These are phyloP conservation scores for Corvus cornix DNA, from an alignment of 2,113 vertebrate genomes.

Conservation along the genomic window DNA sequence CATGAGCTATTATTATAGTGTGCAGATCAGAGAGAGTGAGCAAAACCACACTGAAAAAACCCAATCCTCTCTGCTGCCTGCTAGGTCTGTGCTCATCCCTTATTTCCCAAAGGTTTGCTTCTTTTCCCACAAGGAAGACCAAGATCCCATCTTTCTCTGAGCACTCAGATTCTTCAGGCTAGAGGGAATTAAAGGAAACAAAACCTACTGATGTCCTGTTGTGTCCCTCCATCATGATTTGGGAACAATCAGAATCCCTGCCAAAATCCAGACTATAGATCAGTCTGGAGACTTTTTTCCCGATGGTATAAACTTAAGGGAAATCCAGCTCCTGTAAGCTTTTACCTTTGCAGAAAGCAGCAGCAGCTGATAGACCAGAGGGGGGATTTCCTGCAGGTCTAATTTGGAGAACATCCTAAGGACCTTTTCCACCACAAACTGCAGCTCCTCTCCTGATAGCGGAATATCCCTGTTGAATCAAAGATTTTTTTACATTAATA, in stretches of 20 bases:
- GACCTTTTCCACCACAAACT: conserved; percentile 88
- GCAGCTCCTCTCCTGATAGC: conserved; percentile 86
- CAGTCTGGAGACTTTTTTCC: background rate
- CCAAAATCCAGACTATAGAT: background rate
- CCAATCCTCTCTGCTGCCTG: background rate
- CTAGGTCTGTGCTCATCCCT: background rate
- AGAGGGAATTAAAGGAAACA: background rate
- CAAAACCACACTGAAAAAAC: background rate
- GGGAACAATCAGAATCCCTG: background rate
- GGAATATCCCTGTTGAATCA: conserved; percentile 83
- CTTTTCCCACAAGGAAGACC: background rate
- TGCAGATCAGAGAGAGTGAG: background rate
- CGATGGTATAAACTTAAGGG: background rate
- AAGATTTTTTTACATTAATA: background rate
- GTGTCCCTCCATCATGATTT: background rate
- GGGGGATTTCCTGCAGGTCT: conserved; percentile 93
- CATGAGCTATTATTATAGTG: background rate
- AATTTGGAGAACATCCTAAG: conserved; percentile 86
- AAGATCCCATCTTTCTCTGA: background rate
- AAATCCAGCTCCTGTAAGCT: background rate
- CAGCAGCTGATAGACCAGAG: conserved; percentile 93
- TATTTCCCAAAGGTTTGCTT: background rate
- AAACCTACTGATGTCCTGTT: background rate
- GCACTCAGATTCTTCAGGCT: background rate
- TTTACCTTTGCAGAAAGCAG: conserved; percentile 91